Conservation (phyloP, 2,888 invertebrate species). For the Amiota minor region DNA sequence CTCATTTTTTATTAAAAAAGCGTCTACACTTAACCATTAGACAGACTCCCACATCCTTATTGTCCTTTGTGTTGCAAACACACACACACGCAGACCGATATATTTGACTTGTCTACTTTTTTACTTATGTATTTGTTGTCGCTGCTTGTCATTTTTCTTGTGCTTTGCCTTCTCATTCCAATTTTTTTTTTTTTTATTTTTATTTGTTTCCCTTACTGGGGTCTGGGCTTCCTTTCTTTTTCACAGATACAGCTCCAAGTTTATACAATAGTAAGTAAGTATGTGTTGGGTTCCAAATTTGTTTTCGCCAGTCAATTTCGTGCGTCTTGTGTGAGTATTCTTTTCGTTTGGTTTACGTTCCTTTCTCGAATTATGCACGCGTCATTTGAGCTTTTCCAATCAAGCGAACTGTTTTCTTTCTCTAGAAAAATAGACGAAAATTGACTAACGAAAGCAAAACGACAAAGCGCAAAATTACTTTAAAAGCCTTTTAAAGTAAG, state of each 20-base stretch:
- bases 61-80: background rate
- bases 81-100: background rate
- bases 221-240: too few species aligned
- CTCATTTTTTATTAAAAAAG: conserved; percentile 19
- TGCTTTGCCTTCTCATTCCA: background rate
- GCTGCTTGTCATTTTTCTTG: conserved; percentile 27
- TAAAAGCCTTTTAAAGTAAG: conserved; percentile 52
- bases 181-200: background rate
- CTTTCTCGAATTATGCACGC: conserved; percentile 63
- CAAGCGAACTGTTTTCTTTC: conserved; percentile 63
- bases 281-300: conserved; percentile 29
- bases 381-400: conserved; percentile 67
- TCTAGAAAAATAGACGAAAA: conserved; percentile 17
- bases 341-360: conserved; percentile 43
- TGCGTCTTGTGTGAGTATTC: conserved; percentile 32
- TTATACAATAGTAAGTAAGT: too few species aligned
- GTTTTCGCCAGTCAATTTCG: conserved; percentile 28
- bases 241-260: too few species aligned
- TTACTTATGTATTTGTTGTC: conserved; percentile 6
- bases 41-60: too few species aligned
- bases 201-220: background rate
- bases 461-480: conserved; percentile 12
- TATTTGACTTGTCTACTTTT: conserved; percentile 15
- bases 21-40: too few species aligned
- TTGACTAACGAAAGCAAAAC: conserved; percentile 15